Conservation (phyloP, 2,113 vertebrate species). For the Oxyruncus cristatus region DNA sequence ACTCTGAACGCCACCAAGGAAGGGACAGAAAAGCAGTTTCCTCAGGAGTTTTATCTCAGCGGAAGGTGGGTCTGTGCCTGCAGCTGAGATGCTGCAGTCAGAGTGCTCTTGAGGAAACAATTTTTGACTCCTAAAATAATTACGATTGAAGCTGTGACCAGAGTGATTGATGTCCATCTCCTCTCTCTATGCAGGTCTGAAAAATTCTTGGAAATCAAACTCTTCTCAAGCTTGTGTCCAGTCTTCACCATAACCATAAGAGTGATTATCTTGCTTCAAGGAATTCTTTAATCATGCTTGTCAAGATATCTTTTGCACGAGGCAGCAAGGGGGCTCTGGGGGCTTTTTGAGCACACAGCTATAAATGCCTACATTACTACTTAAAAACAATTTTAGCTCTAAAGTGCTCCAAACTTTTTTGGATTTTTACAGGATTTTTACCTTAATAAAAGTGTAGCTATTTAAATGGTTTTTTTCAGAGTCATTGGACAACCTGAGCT, state of each 20-base stretch:
- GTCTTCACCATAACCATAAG: background rate
- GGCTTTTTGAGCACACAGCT: fast-evolving
- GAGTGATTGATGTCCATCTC: background rate
- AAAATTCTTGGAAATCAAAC: background rate
- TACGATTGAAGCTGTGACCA: background rate
- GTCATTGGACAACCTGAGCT: fast-evolving
- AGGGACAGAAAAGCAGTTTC: background rate
- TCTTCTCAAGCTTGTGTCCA: background rate
- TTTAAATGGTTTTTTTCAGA: background rate
- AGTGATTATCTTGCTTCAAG: background rate
- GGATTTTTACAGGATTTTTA: background rate
- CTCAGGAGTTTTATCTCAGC: background rate
- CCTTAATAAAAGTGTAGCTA: background rate
- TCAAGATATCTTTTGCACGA: fast-evolving
- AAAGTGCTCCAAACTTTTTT: background rate
- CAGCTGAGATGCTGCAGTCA: background rate
- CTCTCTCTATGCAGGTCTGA: background rate
- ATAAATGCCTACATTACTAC: background rate
- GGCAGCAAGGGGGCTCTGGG: fast-evolving
- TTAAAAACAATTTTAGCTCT: background rate
- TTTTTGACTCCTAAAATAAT: background rate
- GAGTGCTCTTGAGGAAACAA: background rate
- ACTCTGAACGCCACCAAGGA: background rate
- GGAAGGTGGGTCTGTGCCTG: background rate
- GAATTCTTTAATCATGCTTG: background rate